Evolutionary conservation across 2,888 invertebrate genomes (phyloP), one percentile per base, ranked within the genome.

Genomic region (Augiades crinisus): DNA sequence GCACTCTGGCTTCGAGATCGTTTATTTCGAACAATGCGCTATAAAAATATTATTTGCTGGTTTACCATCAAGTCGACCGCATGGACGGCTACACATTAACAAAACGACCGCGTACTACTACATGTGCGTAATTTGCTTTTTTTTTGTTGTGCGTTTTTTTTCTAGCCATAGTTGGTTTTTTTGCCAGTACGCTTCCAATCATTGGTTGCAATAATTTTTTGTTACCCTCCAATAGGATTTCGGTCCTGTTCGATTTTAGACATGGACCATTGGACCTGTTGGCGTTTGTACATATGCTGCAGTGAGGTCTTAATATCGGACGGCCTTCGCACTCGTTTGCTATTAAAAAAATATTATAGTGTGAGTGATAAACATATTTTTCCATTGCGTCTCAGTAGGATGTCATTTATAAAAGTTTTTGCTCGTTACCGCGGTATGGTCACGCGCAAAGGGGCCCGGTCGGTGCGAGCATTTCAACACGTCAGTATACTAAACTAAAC

Each of bases 361-460:
- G 45, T 27, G 21, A 30, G 38, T 44, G 17, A 21, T 13, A 14
- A 38, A 34, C 21, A 44, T 22, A 68, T 73, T 74, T 80, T 75
- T 74, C 68, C 62, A 53, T 59, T 62, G 63, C 56, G 43, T 60
- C 65, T 63, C 54, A 54, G 59, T 73, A 68, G 73, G 72, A 75
- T 80, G 80, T 78, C 75, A 77, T 72, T 72, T 70, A 61, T 70
- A 61, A 60, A 58, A 72, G 75, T 85, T 87, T 87, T 87, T 87
- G 85, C 85, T 86, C 81, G 83, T 84, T 84, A 83, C 76, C 53
- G 62, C 68, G 78, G 71, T 66, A 73, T 78, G 74, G 80, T 86
- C 83, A 85, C 83, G 81, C 70, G 68, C 66, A 62, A 43, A 27
- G 21, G 44, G 50, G 46, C 31, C 43, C 47, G 30, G 43, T 14